Evolutionary conservation across 2,113 vertebrate species (phyloP), one percentile per base, ranked within the genome.

Genomic region (Phainopepla nitens): DNA sequence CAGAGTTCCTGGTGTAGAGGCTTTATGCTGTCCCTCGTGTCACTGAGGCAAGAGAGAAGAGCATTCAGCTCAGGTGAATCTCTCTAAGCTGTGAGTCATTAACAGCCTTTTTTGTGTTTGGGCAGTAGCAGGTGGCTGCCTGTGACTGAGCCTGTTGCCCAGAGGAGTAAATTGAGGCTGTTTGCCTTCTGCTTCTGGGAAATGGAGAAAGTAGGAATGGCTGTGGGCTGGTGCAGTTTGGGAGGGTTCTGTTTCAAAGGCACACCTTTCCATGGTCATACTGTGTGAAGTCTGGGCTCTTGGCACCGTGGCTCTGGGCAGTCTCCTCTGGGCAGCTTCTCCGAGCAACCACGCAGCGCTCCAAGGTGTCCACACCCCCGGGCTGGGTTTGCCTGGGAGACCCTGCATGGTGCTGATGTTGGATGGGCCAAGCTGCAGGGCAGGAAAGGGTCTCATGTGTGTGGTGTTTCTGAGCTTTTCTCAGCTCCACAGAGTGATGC

Each of bases 311-410:
- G 68, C 29, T 53, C 18, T 36, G 41, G 64, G 21, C 10, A 33
- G 13, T 20, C 8, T 54, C n/a, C 65, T 36, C 15, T 15, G 27
- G 13, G 29, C 25, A 15, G 2, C 15, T 51, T 31, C 45, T 57
- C 36, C 0, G 0, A 15, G 9, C 0, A 1, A 44, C 35, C 15
- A 3, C 3, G 4, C 20, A 25, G 47, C 0, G 0, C n/a, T 39
- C 5, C 1, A 14, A 66, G 57, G 18, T 10, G 22, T 7, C 31
- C 0, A 2, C 11, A 15, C 1, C 6, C 9, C 41, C 17, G 18
- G 33, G 5, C 39, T 82, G 65, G 20, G n/a, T 57, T 71, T 77
- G 31, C 21, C 27, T 51, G 9, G 2, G 14, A 31, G 13, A 29
- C 58, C 22, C 29, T 78, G n/a, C 12, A 0, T 2, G 3, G 13